Conservation (phyloP, 2,888 invertebrate species). For the Dasypogon diadema region DNA sequence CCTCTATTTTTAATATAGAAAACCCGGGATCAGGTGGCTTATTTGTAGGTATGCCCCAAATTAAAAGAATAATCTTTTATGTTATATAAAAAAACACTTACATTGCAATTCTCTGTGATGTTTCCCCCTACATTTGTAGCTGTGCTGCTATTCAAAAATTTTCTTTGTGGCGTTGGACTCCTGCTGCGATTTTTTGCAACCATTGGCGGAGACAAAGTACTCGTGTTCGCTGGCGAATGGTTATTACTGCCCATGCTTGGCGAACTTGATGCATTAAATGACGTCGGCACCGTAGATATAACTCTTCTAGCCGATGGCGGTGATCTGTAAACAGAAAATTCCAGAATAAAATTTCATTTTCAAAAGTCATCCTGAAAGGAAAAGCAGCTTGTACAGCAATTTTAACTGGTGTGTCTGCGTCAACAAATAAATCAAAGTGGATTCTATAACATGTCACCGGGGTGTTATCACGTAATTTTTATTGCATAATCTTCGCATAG, state of each 20-base stretch:
- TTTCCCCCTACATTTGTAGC: neutral
- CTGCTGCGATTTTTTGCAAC: constrained; percentile 69
- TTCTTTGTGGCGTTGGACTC: constrained; percentile 71
- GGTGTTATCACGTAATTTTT: neutral
- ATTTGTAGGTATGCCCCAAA: too few species aligned
- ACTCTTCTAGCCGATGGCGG: constrained; percentile 66
- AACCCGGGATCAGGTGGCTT: too few species aligned
- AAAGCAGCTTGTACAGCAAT: too few species aligned
- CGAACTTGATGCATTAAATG: constrained; percentile 52
- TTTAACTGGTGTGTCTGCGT: neutral
- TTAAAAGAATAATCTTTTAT: too few species aligned
- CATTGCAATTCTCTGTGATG: constrained; percentile 29
- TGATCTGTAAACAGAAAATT: constrained; percentile 61
- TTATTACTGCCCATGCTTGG: constrained; percentile 29
- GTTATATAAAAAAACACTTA: too few species aligned
- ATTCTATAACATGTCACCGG: neutral
- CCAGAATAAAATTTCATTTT: neutral
- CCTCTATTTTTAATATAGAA: too few species aligned
- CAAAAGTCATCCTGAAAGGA: too few species aligned
- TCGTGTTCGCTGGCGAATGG: constrained; percentile 48
- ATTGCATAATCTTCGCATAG: neutral
- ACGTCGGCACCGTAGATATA: constrained; percentile 56
- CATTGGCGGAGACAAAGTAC: constrained; percentile 56
- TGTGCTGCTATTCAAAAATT: constrained; percentile 56
- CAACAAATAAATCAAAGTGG: neutral